These are phyloP conservation scores for Mythimna albipuncta DNA, from an alignment of 2,888 invertebrate species.

Conservation along the genomic window DNA sequence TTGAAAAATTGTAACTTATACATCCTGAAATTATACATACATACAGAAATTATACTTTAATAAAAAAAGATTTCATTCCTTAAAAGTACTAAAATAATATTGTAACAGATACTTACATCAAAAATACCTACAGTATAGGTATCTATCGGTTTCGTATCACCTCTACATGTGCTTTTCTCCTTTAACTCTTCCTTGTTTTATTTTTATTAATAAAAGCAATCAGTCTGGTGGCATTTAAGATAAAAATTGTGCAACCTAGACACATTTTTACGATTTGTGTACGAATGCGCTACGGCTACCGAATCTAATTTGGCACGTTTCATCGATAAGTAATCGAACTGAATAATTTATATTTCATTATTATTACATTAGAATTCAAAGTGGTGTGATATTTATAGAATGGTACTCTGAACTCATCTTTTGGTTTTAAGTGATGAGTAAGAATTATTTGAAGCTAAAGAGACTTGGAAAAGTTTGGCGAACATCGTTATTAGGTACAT, in stretches of 20 bases:
- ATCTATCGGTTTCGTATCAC: not conserved
- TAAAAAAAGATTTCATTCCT: not conserved
- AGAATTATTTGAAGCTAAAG: not conserved
- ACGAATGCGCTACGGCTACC: constrained; percentile 38
- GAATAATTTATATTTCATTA: constrained; percentile 46
- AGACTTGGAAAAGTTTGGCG: not conserved
- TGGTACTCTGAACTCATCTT: not conserved
- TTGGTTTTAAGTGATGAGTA: not conserved
- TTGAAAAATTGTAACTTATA: too few species aligned
- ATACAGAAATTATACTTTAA: not conserved
- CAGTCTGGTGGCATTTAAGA: constrained; percentile 40
- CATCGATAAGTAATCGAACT: constrained; percentile 40
- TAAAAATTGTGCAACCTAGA: constrained; percentile 22
- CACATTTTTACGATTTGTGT: constrained; percentile 44
- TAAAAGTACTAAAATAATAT: not conserved
- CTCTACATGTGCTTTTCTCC: not conserved
- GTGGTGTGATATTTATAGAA: constrained; percentile 12
- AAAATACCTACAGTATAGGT: not conserved
- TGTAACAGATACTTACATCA: not conserved
- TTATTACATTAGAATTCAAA: not conserved
- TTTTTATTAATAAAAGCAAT: constrained; percentile 8
- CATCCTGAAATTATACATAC: not conserved
- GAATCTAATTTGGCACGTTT: constrained; percentile 36
- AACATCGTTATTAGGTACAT: too few species aligned
- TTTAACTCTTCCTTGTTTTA: not conserved